Evolutionary conservation across 2,888 invertebrate genomes (phyloP), one percentile per base, ranked within the genome.

Genomic region (Sminthurides aquaticus): DNA sequence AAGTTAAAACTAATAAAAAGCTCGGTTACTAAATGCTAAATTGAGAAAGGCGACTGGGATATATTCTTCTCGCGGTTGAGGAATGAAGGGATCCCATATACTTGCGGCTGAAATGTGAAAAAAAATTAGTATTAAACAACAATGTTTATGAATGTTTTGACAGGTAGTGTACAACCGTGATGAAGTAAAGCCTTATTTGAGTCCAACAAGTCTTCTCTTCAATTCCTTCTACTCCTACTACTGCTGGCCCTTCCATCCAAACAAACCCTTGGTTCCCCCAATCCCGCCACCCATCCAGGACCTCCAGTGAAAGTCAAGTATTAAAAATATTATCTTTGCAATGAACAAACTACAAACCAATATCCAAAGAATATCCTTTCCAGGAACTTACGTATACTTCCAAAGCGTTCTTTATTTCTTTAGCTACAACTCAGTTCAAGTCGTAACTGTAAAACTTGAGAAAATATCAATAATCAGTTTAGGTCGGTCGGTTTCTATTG

Each of bases 121-220:
- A n/a, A n/a, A n/a, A n/a, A n/a, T n/a, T n/a, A n/a, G n/a, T n/a
- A n/a, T n/a, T n/a, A n/a, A n/a, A n/a, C n/a, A n/a, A n/a, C n/a
- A n/a, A n/a, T 18, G 43, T 34, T 34, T 34, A 34, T 34, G 43
- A 34, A 52, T 62, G 22, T 63, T 67, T 66, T 67, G 57, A 43
- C 67, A 74, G 74, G 68, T 74, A 61, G 71, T 74, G 62, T 74
- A 74, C 69, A 71, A 73, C 66, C 70, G 73, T 67, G 71, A 74
- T 64, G 74, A 74, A 67, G 69, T 74, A 43, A 73, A 73, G 71
- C 74, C 74, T 74, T 74, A 72, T 61, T 65, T 74, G 63, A 64
- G 49, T 25, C 74, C 73, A 29, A 67, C 70, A 52, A 72, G 67
- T 64, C 63, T 73, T 27, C 69, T 74, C 34, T 70, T 73, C 67